A percentile compares a stretch with the other conserved stretches of the same genome.
phyloP scores from a whole-genome alignment of 2,113 vertebrate genomes.

The Seriola quinqueradiata region DNA sequence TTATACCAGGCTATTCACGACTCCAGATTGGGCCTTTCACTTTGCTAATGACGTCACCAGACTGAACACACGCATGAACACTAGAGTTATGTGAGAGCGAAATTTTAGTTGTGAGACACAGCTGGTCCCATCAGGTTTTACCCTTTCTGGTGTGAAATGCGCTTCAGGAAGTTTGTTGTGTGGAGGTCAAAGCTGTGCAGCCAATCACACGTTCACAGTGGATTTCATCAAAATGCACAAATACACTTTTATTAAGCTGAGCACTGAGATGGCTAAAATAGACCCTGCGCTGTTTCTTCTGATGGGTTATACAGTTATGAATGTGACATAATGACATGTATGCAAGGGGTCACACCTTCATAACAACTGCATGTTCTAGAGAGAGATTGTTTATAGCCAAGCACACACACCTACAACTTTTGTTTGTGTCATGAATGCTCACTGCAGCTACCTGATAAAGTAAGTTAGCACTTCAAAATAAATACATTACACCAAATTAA shows the following conservation, averaged over 20 bases:
- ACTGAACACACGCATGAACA: conserved; percentile 39
- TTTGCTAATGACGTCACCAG: conserved; percentile 60
- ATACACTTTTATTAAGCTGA: conserved; percentile 53
- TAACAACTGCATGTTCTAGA: conserved; percentile 11
- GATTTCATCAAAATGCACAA: conserved; percentile 31
- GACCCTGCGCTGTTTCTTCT: conserved; percentile 28
- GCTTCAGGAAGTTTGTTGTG: conserved; percentile 56
- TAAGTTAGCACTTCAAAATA: not conserved
- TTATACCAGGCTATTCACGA: conserved; percentile 51
- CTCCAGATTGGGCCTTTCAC: conserved; percentile 54
- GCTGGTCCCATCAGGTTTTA: conserved; percentile 51
- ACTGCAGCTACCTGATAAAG: not conserved
- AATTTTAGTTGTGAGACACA: conserved; percentile 54
- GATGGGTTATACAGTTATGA: not conserved
- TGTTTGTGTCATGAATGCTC: conserved; percentile 6
- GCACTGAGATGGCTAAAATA: conserved; percentile 36
- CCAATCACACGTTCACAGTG: not conserved
- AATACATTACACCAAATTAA: conserved; percentile 11
- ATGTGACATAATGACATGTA: conserved; percentile 15
- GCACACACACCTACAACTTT: conserved; percentile 3
- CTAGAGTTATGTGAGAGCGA: conserved; percentile 35
- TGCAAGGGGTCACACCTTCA: conserved; percentile 9
- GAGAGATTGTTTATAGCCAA: not conserved
- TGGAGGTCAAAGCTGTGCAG: conserved; percentile 56
- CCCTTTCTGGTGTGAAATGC: conserved; percentile 64